These are phyloP conservation scores for Pantherophis vulpinus DNA, from an alignment of 2,797 vertebrate species.

Conservation along the genomic window DNA sequence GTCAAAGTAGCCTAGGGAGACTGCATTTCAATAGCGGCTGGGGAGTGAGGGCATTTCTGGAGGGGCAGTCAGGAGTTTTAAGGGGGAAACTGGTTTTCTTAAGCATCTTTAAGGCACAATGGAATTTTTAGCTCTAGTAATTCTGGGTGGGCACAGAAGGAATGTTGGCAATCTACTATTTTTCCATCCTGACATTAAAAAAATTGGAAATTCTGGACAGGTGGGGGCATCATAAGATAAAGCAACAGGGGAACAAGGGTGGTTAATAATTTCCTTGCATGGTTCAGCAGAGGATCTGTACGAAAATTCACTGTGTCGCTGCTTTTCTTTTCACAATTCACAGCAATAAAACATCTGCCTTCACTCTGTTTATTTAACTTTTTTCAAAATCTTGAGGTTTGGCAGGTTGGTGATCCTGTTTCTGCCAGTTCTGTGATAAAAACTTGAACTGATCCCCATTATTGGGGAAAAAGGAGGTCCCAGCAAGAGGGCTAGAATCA, in stretches of 20 bases:
- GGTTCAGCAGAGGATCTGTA: too few relatives aligned
- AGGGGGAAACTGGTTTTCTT: not conserved
- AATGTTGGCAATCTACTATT: not conserved
- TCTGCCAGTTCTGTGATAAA: not conserved
- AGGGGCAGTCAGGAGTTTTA: not conserved
- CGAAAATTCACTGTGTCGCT: not conserved
- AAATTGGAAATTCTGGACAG: not conserved
- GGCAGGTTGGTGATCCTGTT: not conserved
- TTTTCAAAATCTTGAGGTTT: not conserved
- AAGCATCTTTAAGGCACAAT: not conserved
- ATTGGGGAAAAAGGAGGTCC: not conserved
- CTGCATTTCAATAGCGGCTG: not conserved
- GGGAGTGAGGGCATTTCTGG: not conserved
- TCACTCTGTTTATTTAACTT: not conserved
- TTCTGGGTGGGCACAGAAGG: not conserved
- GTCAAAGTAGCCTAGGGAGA: not conserved
- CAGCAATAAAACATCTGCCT: constrained; percentile 1
- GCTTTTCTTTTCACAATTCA: not conserved
- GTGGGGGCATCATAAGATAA: not conserved
- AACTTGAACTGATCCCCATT: not conserved
- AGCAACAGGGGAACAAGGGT: not conserved
- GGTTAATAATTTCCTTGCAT: not conserved
- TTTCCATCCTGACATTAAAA: not conserved
- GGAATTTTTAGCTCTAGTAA: not conserved
- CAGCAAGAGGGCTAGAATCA: not conserved